A percentile compares a stretch with the other conserved stretches of the same genome.
Evolutionary conservation across 2,888 invertebrate genomes (phyloP).

Genomic region (Dinocampus coccinellae): DNA sequence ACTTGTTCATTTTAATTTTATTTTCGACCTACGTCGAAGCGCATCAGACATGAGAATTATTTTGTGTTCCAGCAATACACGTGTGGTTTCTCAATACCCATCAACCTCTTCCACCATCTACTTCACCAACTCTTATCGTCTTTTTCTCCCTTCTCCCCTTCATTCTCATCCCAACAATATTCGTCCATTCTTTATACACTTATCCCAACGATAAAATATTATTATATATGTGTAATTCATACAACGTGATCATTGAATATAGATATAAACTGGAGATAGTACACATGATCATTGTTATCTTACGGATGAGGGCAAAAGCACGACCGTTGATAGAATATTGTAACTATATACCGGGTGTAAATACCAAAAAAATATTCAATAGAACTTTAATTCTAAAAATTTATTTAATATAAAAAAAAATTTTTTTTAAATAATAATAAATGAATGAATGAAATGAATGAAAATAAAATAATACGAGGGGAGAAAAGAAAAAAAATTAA

Average conservation of each 20-base stretch:
- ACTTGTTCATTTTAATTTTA: neutral
- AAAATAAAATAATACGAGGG: too few species aligned
- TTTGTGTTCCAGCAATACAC: conserved; percentile 8
- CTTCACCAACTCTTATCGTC: neutral
- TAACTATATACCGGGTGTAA: neutral
- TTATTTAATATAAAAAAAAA: too few species aligned
- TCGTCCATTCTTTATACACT: conserved; percentile 35
- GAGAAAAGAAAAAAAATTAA: too few species aligned
- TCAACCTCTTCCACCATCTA: neutral
- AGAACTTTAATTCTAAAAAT: too few species aligned
- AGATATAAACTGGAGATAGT: conserved; percentile 47
- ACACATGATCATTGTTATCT: conserved; percentile 29
- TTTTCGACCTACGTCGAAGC: neutral
- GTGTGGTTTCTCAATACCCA: neutral
- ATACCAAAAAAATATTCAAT: too few species aligned
- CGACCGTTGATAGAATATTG: conserved; percentile 4
- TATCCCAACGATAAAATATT: conserved; percentile 38
- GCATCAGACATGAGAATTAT: neutral
- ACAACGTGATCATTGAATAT: conserved; percentile 46
- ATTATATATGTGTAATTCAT: conserved; percentile 46
- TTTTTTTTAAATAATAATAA: too few species aligned
- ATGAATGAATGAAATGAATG: too few species aligned
- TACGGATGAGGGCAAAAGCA: conserved; percentile 22
- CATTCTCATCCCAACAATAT: conserved; percentile 27
- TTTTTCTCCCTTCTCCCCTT: neutral